phyloP scores from a whole-genome alignment of 92 coral and sea anemone genomes.

The Micromussa lordhowensis region DNA sequence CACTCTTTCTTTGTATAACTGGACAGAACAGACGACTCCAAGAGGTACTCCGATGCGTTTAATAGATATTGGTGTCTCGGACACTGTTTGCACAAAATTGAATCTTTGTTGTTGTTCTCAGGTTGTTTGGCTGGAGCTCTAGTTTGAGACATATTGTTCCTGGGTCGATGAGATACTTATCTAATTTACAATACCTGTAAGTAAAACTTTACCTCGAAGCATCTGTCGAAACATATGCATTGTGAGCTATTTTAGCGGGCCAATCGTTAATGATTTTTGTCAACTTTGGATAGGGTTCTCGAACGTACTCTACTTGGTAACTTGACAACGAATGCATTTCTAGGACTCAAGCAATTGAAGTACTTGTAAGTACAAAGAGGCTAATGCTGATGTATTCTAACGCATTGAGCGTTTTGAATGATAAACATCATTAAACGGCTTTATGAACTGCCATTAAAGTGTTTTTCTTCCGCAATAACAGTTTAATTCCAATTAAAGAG shows the following conservation, averaged over 20 bases:
- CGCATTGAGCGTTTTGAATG: no score
- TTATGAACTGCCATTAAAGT: no score
- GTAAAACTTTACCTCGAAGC: not conserved
- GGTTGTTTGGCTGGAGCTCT: not conserved
- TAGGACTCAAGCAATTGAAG: not conserved
- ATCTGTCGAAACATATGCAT: not conserved
- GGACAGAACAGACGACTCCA: no score
- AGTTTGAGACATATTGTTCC: not conserved
- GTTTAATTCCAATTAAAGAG: not conserved
- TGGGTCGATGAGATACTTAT: not conserved
- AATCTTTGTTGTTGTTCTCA: not conserved
- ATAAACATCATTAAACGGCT: no score
- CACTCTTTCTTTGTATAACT: no score
- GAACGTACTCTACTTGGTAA: not conserved
- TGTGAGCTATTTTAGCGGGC: not conserved
- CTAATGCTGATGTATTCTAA: not conserved
- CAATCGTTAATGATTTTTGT: not conserved
- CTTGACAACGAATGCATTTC: constrained; percentile 15
- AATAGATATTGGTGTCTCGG: not conserved
- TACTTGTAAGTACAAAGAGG: not conserved
- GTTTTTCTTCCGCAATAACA: no score
- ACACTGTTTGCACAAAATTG: not conserved
- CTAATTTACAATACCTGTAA: constrained; percentile 15
- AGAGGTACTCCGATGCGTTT: no score
- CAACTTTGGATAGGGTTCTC: not conserved